Percentiles rank a stretch among this genome's conserved stretches.
phyloP scores from a whole-genome alignment of 2,797 vertebrate genomes.

The Gorsachius magnificus region DNA sequence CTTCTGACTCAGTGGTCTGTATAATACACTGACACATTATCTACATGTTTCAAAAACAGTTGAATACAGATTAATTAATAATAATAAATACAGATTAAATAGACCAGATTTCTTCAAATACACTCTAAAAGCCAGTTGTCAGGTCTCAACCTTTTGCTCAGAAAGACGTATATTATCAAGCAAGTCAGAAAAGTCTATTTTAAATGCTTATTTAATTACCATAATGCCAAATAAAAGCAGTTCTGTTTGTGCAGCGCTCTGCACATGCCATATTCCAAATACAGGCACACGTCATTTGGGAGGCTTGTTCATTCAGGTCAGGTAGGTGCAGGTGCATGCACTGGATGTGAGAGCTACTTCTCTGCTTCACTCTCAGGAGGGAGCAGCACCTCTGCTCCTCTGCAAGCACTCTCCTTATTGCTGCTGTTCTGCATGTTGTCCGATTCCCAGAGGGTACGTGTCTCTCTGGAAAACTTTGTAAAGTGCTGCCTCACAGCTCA shows the following conservation, averaged over 20 bases:
- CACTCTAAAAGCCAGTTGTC: neutral
- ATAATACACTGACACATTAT: neutral
- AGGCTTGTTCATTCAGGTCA: neutral
- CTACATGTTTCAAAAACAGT: neutral
- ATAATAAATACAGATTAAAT: neutral
- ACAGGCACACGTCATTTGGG: fast-evolving
- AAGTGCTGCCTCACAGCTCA: neutral
- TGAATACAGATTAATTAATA: neutral
- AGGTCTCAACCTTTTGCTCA: neutral
- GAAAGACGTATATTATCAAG: neutral
- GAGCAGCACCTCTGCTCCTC: neutral
- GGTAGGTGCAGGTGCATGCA: neutral
- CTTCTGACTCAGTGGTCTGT: neutral
- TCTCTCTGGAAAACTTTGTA: neutral
- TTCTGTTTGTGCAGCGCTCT: neutral
- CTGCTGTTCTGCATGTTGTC: neutral
- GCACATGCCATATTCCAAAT: neutral
- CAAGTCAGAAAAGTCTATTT: neutral
- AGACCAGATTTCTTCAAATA: neutral
- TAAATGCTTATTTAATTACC: neutral
- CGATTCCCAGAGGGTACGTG: neutral
- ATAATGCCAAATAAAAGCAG: neutral
- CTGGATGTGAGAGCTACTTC: neutral
- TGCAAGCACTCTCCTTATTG: neutral
- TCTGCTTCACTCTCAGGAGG: neutral